These are phyloP conservation scores for Trissoscelio sp. DNA, from an alignment of 2,888 invertebrate genomes.

Conservation along the genomic window DNA sequence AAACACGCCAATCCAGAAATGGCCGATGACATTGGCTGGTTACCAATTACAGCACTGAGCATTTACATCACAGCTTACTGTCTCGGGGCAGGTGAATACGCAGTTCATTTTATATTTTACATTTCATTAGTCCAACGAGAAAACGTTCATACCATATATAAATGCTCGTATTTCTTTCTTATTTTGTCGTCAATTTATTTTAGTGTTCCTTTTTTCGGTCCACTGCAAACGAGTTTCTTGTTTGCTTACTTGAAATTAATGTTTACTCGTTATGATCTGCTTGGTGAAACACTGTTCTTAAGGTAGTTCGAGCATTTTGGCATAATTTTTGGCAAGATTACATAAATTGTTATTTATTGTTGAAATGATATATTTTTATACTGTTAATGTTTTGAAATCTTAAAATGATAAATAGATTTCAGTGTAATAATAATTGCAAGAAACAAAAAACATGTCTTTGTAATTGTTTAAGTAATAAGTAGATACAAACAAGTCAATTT, in stretches of 20 bases:
- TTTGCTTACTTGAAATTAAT: conserved; percentile 16
- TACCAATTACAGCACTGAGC: conserved; percentile 82
- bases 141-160: conserved; percentile 6
- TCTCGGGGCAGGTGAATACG: conserved; percentile 80
- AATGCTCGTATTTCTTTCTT: not conserved
- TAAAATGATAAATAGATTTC: no score
- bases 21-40: conserved; percentile 76
- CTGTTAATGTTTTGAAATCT: no score
- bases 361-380: no score
- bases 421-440: no score
- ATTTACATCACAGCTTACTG: conserved; percentile 83
- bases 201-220: not conserved
- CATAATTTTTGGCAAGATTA: no score
- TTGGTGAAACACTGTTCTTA: not conserved
- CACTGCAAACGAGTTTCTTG: conserved; percentile 15
- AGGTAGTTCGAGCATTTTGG: no score
- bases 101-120: conserved; percentile 18
- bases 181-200: no score
- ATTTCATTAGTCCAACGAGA: conserved; percentile 8
- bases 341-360: no score
- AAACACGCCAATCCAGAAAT: conserved; percentile 72
- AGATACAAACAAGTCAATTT: no score
- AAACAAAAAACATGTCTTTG: no score
- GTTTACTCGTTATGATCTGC: conserved; percentile 19
- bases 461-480: no score